Percentiles rank a stretch among this genome's conserved stretches.
Evolutionary conservation across 2,113 vertebrate species (phyloP).

Genomic region (Noctilio leporinus): DNA sequence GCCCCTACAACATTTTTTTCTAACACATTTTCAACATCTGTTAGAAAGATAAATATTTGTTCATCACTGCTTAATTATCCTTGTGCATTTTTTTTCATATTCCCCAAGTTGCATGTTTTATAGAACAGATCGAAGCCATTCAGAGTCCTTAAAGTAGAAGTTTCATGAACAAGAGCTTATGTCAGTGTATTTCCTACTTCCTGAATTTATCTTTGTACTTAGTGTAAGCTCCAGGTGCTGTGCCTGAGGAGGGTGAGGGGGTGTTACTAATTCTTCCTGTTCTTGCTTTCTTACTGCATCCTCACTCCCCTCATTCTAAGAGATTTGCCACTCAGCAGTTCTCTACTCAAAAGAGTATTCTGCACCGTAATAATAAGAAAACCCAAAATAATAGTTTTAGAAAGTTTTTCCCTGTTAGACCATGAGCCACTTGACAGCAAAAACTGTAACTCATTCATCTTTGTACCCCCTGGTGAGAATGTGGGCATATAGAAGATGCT

Average conservation of each 20-base stretch:
- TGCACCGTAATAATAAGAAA: neutral
- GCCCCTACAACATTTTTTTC: neutral
- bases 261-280: neutral
- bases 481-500: conserved; percentile 11
- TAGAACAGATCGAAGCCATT: neutral
- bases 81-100: neutral
- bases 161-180: neutral
- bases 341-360: neutral
- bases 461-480: neutral
- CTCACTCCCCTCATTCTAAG: neutral
- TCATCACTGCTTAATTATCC: neutral
- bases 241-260: too few relatives aligned
- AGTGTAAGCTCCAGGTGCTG: neutral
- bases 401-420: neutral
- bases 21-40: neutral
- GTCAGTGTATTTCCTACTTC: neutral
- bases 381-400: neutral
- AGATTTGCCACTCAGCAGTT: neutral
- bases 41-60: neutral
- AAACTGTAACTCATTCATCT: conserved; percentile 11
- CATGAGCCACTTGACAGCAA: neutral
- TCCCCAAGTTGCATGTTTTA: neutral
- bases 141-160: neutral
- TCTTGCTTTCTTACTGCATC: neutral
- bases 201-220: neutral